Conservation (phyloP, 2,797 vertebrate genomes). For the Danio aesculapii region DNA sequence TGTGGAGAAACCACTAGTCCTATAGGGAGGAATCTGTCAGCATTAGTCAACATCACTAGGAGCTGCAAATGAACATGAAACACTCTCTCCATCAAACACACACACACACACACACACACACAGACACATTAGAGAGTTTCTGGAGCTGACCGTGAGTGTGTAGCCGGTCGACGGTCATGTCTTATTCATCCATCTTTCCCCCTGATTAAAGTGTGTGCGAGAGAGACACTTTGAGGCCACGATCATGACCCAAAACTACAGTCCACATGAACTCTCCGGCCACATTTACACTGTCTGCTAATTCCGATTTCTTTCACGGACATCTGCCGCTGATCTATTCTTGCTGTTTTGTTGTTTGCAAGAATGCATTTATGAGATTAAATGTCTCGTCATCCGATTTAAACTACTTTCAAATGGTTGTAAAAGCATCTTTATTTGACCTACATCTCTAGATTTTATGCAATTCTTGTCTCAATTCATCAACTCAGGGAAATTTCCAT, state of each 20-base stretch:
- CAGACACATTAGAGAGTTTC: constrained; percentile 33
- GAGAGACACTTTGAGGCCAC: constrained; percentile 26
- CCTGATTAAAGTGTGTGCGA: constrained; percentile 33
- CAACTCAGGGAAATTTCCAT: not conserved
- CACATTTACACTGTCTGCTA: not conserved
- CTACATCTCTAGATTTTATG: constrained; percentile 10
- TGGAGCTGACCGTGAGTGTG: constrained; percentile 48
- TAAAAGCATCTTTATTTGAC: not conserved
- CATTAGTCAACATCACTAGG: constrained; percentile 74
- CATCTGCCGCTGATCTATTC: not conserved
- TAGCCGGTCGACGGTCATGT: constrained; percentile 52
- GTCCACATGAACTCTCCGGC: not conserved
- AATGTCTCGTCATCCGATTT: not conserved
- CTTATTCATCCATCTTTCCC: constrained; percentile 43
- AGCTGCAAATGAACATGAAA: constrained; percentile 33
- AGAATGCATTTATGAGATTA: not conserved
- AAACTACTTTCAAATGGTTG: not conserved
- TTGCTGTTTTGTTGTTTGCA: not conserved
- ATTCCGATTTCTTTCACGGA: not conserved
- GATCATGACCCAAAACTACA: not conserved
- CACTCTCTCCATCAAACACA: constrained; percentile 4
- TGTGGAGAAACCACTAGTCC: constrained; percentile 81
- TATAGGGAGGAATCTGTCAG: constrained; percentile 73
- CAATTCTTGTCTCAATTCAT: not conserved
- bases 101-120: not conserved